phyloP scores from a whole-genome alignment of 2,888 invertebrate species.

The Sinotaia quadrata region DNA sequence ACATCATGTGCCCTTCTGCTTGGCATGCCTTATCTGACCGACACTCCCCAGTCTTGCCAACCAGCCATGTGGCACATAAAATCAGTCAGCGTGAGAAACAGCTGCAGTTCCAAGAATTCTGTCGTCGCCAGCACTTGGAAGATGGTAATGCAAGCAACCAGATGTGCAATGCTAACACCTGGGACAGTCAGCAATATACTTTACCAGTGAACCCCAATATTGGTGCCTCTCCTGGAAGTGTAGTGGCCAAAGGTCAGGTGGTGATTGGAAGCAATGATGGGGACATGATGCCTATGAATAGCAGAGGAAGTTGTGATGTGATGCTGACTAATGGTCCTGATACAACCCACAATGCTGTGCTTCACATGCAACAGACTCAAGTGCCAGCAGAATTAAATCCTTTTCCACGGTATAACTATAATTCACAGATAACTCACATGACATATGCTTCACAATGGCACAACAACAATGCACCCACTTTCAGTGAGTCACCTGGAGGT shows the following conservation, averaged over 20 bases:
- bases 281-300: neutral
- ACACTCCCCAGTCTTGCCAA: slow-evolving; percentile 63
- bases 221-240: neutral
- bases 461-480: neutral
- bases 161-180: neutral
- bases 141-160: slow-evolving; percentile 7
- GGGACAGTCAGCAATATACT: neutral
- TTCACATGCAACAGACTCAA: neutral
- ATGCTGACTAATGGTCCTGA: neutral
- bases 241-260: neutral
- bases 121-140: slow-evolving; percentile 41
- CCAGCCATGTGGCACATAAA: slow-evolving; percentile 56
- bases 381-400: neutral
- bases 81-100: slow-evolving; percentile 51
- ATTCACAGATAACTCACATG: neutral
- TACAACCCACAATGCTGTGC: neutral
- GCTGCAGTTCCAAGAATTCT: slow-evolving; percentile 49
- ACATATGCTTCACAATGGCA: neutral
- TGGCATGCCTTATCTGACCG: slow-evolving; percentile 59
- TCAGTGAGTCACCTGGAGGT: neutral
- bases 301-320: neutral
- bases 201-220: no score
- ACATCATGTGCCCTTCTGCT: slow-evolving; percentile 56
- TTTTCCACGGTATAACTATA: neutral
- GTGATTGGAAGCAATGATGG: neutral